Conservation (phyloP, 2,797 vertebrate genomes). For the Hipposideros larvatus region DNA sequence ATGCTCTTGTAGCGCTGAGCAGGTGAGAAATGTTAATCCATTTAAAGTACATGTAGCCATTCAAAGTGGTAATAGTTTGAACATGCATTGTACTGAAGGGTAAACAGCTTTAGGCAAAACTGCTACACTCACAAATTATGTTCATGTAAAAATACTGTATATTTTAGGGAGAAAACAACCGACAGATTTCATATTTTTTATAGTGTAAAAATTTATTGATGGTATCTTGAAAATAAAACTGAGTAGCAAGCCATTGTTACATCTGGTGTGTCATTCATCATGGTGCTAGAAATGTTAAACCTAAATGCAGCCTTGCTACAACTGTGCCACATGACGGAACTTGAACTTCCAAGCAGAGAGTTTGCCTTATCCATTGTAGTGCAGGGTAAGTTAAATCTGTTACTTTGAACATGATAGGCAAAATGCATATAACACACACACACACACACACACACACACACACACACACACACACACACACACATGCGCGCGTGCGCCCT, state of each 20-base stretch:
- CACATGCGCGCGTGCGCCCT: too few relatives aligned
- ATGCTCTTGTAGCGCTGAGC: slow-evolving; percentile 88
- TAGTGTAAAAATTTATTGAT: slow-evolving; percentile 76
- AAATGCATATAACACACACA: background rate
- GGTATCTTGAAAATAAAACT: slow-evolving; percentile 89
- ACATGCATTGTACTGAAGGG: slow-evolving; percentile 19
- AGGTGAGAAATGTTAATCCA: slow-evolving; percentile 88
- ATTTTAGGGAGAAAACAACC: background rate
- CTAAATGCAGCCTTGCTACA: slow-evolving; percentile 81
- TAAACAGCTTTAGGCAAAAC: slow-evolving; percentile 69
- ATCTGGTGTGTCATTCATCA: slow-evolving; percentile 91
- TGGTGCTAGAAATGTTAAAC: slow-evolving; percentile 88
- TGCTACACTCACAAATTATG: slow-evolving; percentile 49
- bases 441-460: background rate
- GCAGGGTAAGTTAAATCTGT: slow-evolving; percentile 27
- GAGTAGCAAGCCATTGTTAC: slow-evolving; percentile 85
- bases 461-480: too few relatives aligned
- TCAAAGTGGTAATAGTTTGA: slow-evolving; percentile 66
- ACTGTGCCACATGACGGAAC: slow-evolving; percentile 89
- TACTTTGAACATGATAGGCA: background rate
- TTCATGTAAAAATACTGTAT: slow-evolving; percentile 86
- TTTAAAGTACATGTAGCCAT: slow-evolving; percentile 83
- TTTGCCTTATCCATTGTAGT: slow-evolving; percentile 79
- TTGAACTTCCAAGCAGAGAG: slow-evolving; percentile 84
- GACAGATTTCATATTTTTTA: slow-evolving; percentile 85